phyloP scores from a whole-genome alignment of 2,888 invertebrate species.

The Agonopterix subpropinquella region DNA sequence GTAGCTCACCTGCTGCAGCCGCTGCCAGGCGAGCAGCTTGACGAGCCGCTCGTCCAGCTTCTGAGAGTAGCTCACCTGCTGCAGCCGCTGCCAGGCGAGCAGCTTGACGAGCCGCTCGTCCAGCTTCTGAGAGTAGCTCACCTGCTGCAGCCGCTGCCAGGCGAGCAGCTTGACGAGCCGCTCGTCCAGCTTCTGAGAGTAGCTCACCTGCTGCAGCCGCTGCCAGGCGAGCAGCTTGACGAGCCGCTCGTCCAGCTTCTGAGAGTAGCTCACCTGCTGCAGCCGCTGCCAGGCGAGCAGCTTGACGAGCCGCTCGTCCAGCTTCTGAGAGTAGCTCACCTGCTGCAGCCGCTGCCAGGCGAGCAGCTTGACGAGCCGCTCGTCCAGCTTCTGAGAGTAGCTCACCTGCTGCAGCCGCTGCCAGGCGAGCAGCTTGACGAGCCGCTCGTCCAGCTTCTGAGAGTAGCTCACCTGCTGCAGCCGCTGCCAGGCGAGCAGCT shows the following conservation, averaged over 20 bases:
- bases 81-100: constrained; percentile 85
- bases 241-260: constrained; percentile 79
- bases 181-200: constrained; percentile 78
- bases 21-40: constrained; percentile 85
- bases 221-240: constrained; percentile 86
- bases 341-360: constrained; percentile 85
- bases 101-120: constrained; percentile 82
- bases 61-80: constrained; percentile 43
- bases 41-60: constrained; percentile 81
- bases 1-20: constrained; percentile 69
- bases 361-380: constrained; percentile 80
- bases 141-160: constrained; percentile 81
- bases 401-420: constrained; percentile 78
- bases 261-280: constrained; percentile 52
- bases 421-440: constrained; percentile 84
- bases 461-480: constrained; percentile 64
- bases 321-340: constrained; percentile 43
- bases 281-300: constrained; percentile 86
- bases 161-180: constrained; percentile 83
- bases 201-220: constrained; percentile 71
- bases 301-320: constrained; percentile 81
- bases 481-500: constrained; percentile 85
- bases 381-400: constrained; percentile 76
- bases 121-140: constrained; percentile 57
- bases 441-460: constrained; percentile 78